Base-by-base conservation (phyloP, 2,113 vertebrate species). In the Elanoides forficatus region DNA sequence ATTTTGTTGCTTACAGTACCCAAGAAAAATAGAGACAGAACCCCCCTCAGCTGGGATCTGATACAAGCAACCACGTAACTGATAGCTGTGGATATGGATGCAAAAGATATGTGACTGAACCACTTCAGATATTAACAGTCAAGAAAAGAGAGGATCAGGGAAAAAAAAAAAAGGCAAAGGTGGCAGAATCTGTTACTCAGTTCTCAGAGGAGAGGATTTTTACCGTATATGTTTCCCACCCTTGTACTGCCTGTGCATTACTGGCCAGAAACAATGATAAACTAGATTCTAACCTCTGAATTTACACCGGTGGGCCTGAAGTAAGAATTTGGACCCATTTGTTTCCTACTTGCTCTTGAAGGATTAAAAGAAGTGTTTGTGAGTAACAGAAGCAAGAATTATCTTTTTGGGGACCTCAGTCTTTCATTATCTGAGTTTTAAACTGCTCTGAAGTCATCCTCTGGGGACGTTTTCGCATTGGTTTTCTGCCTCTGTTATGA, bases 401-500 rank as follows among this genome's bases (percentile, higher is more conserved):
- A 5, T 5, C 30, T 82, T 85, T 72, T 21, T 0, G 13, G 27
- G 14, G 23, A n/a, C 25, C 15, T 72, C 4, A 40, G 12, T 10
- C 87, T 82, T 66, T 56, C 15, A 38, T 40, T 45, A 55, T 40
- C 23, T 15, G 40, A 58, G 65, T 59, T 90, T 84, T 68, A 32
- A 79, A 47, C 32, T 71, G 25, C 59, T 81, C 53, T 85, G 52
- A 85, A 82, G 29, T 30, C 2, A 0, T 15, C 38, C 65, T 71
- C 83, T n/a, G 25, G 63, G n/a, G 53, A 29, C 0, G 0, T 43
- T 42, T 53, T 29, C 38, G 72, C 30, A 5, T 8, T 79, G 20
- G 19, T 17, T 80, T 78, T 80, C 48, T 76, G 25, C 38, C 30
- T 52, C 56, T 75, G 8, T 58, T 93, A 73, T 50, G 58, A 70